Evolutionary conservation across 2,797 vertebrate species (phyloP).

Genomic region (Gastrophryne carolinensis): DNA sequence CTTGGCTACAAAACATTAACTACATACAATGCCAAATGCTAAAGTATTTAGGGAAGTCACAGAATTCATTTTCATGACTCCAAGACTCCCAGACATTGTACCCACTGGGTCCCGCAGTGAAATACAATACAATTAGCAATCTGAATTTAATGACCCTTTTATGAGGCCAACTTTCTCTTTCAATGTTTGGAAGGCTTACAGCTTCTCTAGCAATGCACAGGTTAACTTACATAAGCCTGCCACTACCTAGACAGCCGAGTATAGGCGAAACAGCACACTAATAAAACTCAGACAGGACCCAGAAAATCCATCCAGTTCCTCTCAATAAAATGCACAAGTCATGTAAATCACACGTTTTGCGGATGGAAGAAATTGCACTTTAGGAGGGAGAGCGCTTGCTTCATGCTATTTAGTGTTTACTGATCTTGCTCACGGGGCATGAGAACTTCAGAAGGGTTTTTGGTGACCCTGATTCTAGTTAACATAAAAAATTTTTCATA

Average conservation of each 20-base stretch:
- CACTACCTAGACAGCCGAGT: constrained; percentile 45
- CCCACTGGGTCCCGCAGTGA: constrained; percentile 20
- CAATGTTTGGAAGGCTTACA: neutral
- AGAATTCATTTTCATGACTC: constrained; percentile 19
- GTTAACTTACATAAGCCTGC: constrained; percentile 22
- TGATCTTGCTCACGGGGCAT: constrained; percentile 34
- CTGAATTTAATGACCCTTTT: constrained; percentile 11
- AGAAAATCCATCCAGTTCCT: constrained; percentile 52
- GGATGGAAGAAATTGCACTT: constrained; percentile 46
- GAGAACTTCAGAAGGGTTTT: constrained; percentile 35
- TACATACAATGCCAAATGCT: constrained; percentile 6
- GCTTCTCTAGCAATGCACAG: constrained; percentile 20
- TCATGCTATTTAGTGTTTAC: constrained; percentile 36
- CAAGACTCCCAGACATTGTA: constrained; percentile 4
- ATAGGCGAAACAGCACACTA: constrained; percentile 43
- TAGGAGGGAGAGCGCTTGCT: constrained; percentile 41
- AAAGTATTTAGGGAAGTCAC: constrained; percentile 21
- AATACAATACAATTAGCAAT: constrained; percentile 30
- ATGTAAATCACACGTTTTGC: constrained; percentile 54
- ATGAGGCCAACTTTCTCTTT: constrained; percentile 2
- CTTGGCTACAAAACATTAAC: constrained; percentile 4
- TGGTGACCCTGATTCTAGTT: constrained; percentile 21
- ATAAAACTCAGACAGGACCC: constrained; percentile 48
- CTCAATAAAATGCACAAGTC: constrained; percentile 50
- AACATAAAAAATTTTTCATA: no score